These are phyloP conservation scores for Chiloscyllium punctatum DNA, from an alignment of 2,797 vertebrate species.

Conservation along the genomic window DNA sequence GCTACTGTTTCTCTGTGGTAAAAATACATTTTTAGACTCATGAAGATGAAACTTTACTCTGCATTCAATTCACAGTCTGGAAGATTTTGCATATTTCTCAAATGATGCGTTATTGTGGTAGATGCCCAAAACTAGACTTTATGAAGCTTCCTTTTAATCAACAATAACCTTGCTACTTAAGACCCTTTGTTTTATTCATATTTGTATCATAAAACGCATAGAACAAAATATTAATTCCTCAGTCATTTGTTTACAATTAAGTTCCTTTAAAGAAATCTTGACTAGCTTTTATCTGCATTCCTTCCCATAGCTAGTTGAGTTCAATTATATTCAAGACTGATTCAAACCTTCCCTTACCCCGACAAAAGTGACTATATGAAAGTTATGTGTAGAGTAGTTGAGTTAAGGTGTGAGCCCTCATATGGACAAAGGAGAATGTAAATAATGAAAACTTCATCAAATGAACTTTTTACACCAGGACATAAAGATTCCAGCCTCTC, in stretches of 20 bases:
- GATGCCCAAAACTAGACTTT: background rate
- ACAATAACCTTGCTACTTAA: background rate
- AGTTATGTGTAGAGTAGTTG: background rate
- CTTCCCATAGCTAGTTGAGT: background rate
- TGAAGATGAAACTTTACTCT: background rate
- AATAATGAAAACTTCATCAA: conserved; percentile 64
- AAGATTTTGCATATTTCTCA: background rate
- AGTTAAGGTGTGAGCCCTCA: background rate
- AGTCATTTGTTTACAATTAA: background rate
- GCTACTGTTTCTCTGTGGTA: background rate
- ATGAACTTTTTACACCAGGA: conserved; percentile 55
- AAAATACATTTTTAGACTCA: background rate
- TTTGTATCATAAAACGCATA: background rate
- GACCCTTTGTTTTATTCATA: background rate
- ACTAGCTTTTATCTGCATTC: background rate
- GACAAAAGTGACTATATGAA: background rate
- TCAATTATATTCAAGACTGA: background rate
- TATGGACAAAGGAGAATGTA: conserved; percentile 58
- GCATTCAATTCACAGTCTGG: background rate
- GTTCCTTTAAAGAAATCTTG: background rate
- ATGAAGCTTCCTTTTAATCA: background rate
- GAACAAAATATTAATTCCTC: background rate
- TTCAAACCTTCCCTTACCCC: background rate
- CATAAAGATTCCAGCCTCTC: conserved; percentile 51
- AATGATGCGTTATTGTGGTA: background rate